These are phyloP conservation scores for Melanocharis versteri DNA, from an alignment of 2,113 vertebrate species.

Conservation along the genomic window DNA sequence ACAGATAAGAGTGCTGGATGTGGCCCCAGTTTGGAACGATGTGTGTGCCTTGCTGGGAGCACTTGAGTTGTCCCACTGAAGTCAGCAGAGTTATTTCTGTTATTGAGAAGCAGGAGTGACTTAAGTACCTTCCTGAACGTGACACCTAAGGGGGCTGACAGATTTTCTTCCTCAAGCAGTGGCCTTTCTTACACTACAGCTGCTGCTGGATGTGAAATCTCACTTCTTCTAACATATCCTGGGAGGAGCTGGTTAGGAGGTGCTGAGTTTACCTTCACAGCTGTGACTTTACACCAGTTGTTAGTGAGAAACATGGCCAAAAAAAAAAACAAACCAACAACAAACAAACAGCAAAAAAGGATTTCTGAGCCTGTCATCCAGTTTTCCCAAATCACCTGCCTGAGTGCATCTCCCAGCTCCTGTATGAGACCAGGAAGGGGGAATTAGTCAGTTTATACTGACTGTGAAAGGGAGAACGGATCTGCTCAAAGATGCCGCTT, in stretches of 20 bases:
- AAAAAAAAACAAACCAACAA: no score
- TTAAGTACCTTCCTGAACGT: neutral
- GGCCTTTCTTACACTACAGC: neutral
- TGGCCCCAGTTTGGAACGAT: neutral
- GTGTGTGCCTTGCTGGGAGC: neutral
- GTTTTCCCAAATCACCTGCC: neutral
- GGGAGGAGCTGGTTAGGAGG: neutral
- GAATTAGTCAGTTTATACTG: neutral
- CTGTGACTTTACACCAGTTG: constrained; percentile 12
- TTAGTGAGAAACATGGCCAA: neutral
- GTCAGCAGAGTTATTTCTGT: constrained; percentile 23
- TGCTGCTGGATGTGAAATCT: neutral
- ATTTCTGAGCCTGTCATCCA: neutral
- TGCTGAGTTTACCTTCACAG: neutral
- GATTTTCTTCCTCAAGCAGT: neutral
- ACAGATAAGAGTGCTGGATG: neutral
- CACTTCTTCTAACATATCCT: neutral
- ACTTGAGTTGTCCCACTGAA: neutral
- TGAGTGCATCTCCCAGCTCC: neutral
- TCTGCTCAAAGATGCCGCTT: constrained; percentile 36
- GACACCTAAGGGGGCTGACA: neutral
- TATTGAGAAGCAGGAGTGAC: neutral
- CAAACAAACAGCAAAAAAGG: neutral
- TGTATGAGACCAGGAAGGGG: neutral
- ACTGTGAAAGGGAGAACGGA: constrained; percentile 24